Base-by-base conservation (phyloP, 2,888 invertebrate genomes). In the Lochmaea capreae region DNA sequence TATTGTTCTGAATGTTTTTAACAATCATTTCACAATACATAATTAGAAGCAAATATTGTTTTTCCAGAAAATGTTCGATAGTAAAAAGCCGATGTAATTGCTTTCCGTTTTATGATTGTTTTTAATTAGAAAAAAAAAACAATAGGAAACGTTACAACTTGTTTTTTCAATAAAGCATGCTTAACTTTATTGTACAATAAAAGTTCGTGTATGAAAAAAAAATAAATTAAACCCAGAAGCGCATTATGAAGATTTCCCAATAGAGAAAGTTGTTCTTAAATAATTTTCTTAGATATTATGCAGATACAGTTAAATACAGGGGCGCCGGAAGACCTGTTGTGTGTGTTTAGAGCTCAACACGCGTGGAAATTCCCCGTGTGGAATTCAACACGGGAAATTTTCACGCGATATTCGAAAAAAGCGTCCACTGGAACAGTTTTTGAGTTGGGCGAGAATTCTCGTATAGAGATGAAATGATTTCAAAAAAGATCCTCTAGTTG, bases 111-210 rank as follows among this genome's bases (percentile, higher is more conserved):
- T 46, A 46, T 46, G 46, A 12, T 14, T 14, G 46, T 46, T 46
- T 46, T 14, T 12, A 46, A 12, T 46, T 33, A 22, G 22, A 39
- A 39, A 1, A 46, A 43, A 46, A 14, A 46, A 14, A 46, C 46
- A 46, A 46, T 46, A 46, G 46, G 5, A 46, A 46, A 6, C 49
- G 49, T n/a, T 49, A 14, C 1, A 49, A n/a, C n/a, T 49, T 49
- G 8, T 14, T 49, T n/a, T 49, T 46, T 49, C 8, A n/a, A 49
- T 49, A n/a, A 14, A 14, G 49, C 49, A 49, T 14, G n/a, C 49
- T n/a, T 49, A 49, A 49, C n/a, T 49, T 49, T 49, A 49, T 49
- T 49, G n/a, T 49, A n/a, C n/a, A 49, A 49, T 49, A 49, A 39
- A 39, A 39, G 8, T n/a, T 49, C 49, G 5, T 49, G n/a, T 2